These are phyloP conservation scores for Drosophila prostipennis DNA, from an alignment of 2,888 invertebrate species.

Conservation along the genomic window DNA sequence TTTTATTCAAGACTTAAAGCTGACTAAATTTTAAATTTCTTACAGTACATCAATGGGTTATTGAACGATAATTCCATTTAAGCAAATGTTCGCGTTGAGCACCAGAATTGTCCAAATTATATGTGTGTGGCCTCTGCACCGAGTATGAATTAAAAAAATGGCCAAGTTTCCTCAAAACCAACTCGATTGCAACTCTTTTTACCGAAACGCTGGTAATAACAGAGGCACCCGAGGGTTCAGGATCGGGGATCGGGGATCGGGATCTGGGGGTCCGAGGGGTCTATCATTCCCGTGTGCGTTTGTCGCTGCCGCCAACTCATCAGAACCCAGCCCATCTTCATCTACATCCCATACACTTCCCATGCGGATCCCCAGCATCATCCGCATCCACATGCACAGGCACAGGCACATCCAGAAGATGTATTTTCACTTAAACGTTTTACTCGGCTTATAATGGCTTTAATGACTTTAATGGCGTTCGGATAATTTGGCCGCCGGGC, in stretches of 20 bases:
- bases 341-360: slow-evolving; percentile 12
- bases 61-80: slow-evolving; percentile 80
- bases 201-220: slow-evolving; percentile 64
- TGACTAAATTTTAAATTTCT: not conserved
- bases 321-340: slow-evolving; percentile 37
- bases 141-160: slow-evolving; percentile 57
- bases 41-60: slow-evolving; percentile 57
- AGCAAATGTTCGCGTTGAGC: slow-evolving; percentile 75
- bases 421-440: slow-evolving; percentile 80
- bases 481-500: slow-evolving; percentile 73
- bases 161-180: slow-evolving; percentile 62
- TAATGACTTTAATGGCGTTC: slow-evolving; percentile 79
- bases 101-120: slow-evolving; percentile 76
- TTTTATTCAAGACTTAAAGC: no score
- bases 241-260: no score
- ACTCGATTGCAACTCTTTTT: slow-evolving; percentile 55
- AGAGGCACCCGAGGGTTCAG: slow-evolving; percentile 18
- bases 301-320: slow-evolving; percentile 31
- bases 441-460: slow-evolving; percentile 75
- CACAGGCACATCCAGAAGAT: slow-evolving; percentile 59
- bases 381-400: slow-evolving; percentile 30
- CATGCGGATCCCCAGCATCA: slow-evolving; percentile 33
- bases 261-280: not conserved
- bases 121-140: slow-evolving; percentile 37
- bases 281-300: slow-evolving; percentile 2